Base-by-base conservation (phyloP, 2,888 invertebrate species). In the Lepas anatifera region DNA sequence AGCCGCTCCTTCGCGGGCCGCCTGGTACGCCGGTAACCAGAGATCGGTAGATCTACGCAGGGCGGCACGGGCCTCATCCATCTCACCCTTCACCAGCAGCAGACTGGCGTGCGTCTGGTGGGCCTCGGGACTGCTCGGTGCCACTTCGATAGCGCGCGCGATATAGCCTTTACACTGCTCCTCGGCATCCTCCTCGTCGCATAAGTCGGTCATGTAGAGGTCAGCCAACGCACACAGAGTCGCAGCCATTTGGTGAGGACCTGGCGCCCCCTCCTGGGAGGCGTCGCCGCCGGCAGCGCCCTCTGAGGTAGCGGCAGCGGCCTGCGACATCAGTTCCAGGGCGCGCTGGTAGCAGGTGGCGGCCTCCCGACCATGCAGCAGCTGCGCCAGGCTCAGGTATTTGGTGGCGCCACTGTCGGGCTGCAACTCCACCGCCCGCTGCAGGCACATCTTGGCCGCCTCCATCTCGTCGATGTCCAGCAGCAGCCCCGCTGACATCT, bases 131-230 rank as follows among this genome's bases (percentile, higher is more conserved):
- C 81, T 82, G 25, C 74, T 74, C 1, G 75, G 71, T 72, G 81
- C 81, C 16, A 74, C 74, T 32, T 76, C 73, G 27, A 81, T 76
- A 6, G 81, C 80, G 71, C 77, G 77, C 22, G 79, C 77, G 66
- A 81, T 77, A 72, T 75, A 75, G 3, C 75, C 72, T 69, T 75
- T 75, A 74, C 81, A 81, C 58, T 77, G 75, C 13, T 75, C 75
- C 74, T 81, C 81, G 2, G 82, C 81, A 73, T 78, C 77, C 66
- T 77, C 79, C 69, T 79, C 80, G 76, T 78, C 77, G 75, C 81
- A 81, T 27, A 77, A 77, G 74, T 82, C 82, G 43, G 82, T 81
- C 76, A 81, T 79, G 73, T 78, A 81, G 27, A 81, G 75, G 76
- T 82, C 82, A 43, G 81, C 80, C 52, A 81, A 75, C 18, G 81